phyloP scores from a whole-genome alignment of 2,797 vertebrate genomes.

The Oryzias sinensis region DNA sequence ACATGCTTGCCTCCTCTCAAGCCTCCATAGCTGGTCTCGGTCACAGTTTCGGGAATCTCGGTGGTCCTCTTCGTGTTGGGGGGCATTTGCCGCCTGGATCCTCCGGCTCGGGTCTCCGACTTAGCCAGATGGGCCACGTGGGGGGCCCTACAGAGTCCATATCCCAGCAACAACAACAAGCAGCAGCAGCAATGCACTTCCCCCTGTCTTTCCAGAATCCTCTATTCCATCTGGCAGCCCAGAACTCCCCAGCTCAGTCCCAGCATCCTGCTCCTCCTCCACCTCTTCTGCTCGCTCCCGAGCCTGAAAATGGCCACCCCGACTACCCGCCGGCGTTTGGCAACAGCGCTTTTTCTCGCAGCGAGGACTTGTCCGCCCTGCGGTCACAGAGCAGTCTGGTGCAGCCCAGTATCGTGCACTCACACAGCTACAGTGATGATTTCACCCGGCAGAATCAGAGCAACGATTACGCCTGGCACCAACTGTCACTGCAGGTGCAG shows the following conservation, averaged over 20 bases:
- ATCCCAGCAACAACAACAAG: slow-evolving; percentile 88
- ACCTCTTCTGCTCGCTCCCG: slow-evolving; percentile 81
- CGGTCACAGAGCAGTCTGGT: slow-evolving; percentile 83
- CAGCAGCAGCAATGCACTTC: slow-evolving; percentile 84
- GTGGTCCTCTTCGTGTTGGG: slow-evolving; percentile 85
- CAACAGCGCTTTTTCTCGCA: slow-evolving; percentile 92
- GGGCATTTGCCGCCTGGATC: slow-evolving; percentile 82
- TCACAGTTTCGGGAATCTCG: slow-evolving; percentile 81
- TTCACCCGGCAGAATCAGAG: slow-evolving; percentile 90
- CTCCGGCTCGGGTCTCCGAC: slow-evolving; percentile 84
- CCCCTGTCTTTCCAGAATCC: slow-evolving; percentile 97
- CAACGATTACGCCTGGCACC: slow-evolving; percentile 86
- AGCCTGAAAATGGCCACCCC: slow-evolving; percentile 83
- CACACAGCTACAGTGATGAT: slow-evolving; percentile 97
- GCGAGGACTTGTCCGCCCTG: slow-evolving; percentile 88
- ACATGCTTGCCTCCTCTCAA: slow-evolving; percentile 91
- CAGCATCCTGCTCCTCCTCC: slow-evolving; percentile 58
- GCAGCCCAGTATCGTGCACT: slow-evolving; percentile 90
- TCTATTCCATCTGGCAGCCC: slow-evolving; percentile 92
- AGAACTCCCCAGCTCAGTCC: slow-evolving; percentile 81
- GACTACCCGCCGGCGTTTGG: slow-evolving; percentile 83
- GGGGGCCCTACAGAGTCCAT: slow-evolving; percentile 88
- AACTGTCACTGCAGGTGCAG: slow-evolving; percentile 91
- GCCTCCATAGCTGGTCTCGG: slow-evolving; percentile 87
- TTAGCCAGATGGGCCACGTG: slow-evolving; percentile 89